phyloP scores from a whole-genome alignment of 1,140 invertebrate genomes.

The Trichoplusia ni region DNA sequence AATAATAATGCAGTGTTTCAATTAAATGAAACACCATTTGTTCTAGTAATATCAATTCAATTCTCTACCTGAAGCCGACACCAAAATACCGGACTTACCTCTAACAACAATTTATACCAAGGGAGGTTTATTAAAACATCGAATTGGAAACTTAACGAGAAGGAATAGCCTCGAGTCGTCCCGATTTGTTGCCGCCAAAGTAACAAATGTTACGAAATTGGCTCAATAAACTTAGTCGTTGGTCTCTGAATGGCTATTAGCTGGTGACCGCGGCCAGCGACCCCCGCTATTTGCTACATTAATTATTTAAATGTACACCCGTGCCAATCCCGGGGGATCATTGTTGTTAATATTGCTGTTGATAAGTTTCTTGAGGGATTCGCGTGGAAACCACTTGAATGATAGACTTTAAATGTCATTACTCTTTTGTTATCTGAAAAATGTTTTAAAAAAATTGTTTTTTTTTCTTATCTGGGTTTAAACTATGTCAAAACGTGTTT shows the following conservation, averaged over 20 bases:
- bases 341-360: slow-evolving; percentile 40
- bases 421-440: too few species aligned
- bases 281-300: slow-evolving; percentile 46
- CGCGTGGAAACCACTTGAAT: too few species aligned
- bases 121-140: slow-evolving; percentile 23
- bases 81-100: too few species aligned
- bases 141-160: slow-evolving; percentile 44
- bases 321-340: slow-evolving; percentile 41
- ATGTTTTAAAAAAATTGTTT: too few species aligned
- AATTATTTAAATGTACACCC: slow-evolving; percentile 63
- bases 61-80: too few species aligned
- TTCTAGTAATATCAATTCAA: too few species aligned
- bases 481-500: too few species aligned
- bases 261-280: slow-evolving; percentile 49
- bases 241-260: slow-evolving; percentile 70
- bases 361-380: slow-evolving; percentile 10
- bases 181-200: slow-evolving; percentile 43
- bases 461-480: too few species aligned
- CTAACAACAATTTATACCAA: too few species aligned
- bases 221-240: slow-evolving; percentile 67
- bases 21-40: too few species aligned
- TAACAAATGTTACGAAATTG: slow-evolving; percentile 70
- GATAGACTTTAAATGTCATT: too few species aligned
- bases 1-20: too few species aligned
- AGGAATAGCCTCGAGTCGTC: slow-evolving; percentile 44